A percentile compares a stretch with the other conserved stretches of the same genome.
These are phyloP conservation scores for Trialeurodes vaporariorum DNA, from an alignment of 1,140 invertebrate genomes.

Conservation along the genomic window DNA sequence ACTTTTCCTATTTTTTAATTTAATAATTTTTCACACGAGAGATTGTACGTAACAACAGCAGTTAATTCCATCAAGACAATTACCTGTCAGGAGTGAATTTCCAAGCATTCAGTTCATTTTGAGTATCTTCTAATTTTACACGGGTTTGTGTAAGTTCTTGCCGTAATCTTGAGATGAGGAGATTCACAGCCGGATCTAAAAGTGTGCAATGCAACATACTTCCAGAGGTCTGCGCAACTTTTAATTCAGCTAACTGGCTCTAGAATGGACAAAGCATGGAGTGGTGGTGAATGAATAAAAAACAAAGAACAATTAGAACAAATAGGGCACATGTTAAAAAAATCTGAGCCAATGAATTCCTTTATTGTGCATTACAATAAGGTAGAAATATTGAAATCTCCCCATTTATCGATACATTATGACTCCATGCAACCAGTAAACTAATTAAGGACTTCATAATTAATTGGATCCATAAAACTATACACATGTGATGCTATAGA, in stretches of 20 bases:
- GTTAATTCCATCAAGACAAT: too few relatives aligned
- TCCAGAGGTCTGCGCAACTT: constrained; percentile 65
- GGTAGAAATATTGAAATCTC: not conserved
- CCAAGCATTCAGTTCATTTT: constrained; percentile 95
- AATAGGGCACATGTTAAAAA: not conserved
- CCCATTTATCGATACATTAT: too few relatives aligned
- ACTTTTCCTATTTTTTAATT: too few relatives aligned
- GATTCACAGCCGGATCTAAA: constrained; percentile 90
- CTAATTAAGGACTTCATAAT: too few relatives aligned
- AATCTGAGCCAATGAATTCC: not conserved
- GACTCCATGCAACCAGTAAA: too few relatives aligned
- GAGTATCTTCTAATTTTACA: constrained; percentile 87
- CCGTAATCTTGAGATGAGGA: constrained; percentile 81
- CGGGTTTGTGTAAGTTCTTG: constrained; percentile 82
- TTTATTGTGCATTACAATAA: not conserved
- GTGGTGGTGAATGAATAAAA: too few relatives aligned
- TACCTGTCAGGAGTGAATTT: constrained; percentile 96
- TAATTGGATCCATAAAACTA: too few relatives aligned
- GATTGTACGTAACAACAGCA: too few relatives aligned
- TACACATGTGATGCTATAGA: too few relatives aligned
- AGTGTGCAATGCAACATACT: constrained; percentile 55
- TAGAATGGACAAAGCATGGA: constrained; percentile 39
- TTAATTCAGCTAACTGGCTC: constrained; percentile 86
- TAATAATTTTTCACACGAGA: too few relatives aligned
- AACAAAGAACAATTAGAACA: not conserved